Conservation (phyloP, 2,113 vertebrate genomes). For the Psittacula cyanocephala region DNA sequence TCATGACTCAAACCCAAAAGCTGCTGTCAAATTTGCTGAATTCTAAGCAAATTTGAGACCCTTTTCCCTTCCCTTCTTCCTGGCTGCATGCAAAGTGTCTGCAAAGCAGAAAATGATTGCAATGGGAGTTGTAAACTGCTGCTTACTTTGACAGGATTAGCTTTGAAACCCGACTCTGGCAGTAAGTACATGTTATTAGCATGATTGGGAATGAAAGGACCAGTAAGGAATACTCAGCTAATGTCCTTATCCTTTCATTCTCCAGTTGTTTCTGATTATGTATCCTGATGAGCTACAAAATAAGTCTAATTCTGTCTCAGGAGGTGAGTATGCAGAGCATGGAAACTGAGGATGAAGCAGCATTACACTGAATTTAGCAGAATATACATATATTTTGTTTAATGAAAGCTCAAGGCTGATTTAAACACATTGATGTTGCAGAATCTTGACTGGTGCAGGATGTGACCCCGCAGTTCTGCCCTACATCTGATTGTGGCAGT, state of each 20-base stretch:
- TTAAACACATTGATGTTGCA: background rate
- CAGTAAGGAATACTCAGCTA: background rate
- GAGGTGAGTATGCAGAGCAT: background rate
- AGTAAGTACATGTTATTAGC: background rate
- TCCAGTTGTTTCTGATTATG: background rate
- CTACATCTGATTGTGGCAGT: background rate
- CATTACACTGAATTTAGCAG: background rate
- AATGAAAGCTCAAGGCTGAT: background rate
- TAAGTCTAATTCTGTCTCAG: background rate
- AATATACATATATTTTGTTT: fast-evolving
- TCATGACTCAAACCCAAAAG: background rate
- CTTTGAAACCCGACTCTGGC: background rate
- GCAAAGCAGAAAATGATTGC: background rate
- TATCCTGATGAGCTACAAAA: background rate
- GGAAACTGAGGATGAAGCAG: background rate
- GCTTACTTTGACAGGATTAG: background rate
- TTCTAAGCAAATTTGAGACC: background rate
- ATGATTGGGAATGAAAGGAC: background rate
- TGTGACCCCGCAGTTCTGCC: background rate
- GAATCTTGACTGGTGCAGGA: background rate
- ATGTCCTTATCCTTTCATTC: background rate
- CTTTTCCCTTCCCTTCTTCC: background rate
- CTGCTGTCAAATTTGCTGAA: background rate
- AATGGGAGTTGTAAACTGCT: background rate
- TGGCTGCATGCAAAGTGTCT: background rate